phyloP scores from a whole-genome alignment of 2,113 vertebrate species.

The Panthera leo region DNA sequence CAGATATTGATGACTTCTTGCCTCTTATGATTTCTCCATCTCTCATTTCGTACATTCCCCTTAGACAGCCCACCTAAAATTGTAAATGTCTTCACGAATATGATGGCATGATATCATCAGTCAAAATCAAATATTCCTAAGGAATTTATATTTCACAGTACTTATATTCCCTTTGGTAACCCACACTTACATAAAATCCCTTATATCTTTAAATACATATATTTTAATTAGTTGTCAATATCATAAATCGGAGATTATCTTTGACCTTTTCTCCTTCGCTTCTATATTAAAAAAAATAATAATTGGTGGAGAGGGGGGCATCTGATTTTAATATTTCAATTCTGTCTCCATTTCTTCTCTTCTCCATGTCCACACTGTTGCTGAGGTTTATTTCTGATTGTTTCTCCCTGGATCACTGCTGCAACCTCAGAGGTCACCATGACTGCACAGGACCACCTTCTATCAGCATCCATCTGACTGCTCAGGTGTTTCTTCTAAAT shows the following conservation, averaged over 20 bases:
- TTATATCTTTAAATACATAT: not conserved
- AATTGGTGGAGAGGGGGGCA: no score
- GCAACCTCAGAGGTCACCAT: not conserved
- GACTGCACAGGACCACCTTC: no score
- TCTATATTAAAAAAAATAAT: not conserved
- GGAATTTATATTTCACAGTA: not conserved
- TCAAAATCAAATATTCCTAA: not conserved
- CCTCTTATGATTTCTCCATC: not conserved
- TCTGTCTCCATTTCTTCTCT: not conserved
- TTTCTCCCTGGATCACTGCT: not conserved
- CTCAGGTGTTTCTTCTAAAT: not conserved
- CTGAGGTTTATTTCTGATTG: not conserved
- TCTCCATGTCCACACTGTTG: not conserved
- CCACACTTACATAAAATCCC: not conserved
- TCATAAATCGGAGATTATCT: not conserved
- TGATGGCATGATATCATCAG: not conserved
- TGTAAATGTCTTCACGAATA: not conserved
- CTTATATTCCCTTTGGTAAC: not conserved
- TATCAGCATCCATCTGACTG: accelerated
- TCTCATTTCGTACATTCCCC: not conserved
- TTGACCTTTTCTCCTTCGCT: not conserved
- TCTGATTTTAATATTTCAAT: not conserved
- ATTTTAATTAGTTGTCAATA: not conserved
- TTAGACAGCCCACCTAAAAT: not conserved
- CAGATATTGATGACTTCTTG: not conserved